These are phyloP conservation scores for Carpatolechia fugitivella DNA, from an alignment of 2,888 invertebrate genomes.

Conservation along the genomic window DNA sequence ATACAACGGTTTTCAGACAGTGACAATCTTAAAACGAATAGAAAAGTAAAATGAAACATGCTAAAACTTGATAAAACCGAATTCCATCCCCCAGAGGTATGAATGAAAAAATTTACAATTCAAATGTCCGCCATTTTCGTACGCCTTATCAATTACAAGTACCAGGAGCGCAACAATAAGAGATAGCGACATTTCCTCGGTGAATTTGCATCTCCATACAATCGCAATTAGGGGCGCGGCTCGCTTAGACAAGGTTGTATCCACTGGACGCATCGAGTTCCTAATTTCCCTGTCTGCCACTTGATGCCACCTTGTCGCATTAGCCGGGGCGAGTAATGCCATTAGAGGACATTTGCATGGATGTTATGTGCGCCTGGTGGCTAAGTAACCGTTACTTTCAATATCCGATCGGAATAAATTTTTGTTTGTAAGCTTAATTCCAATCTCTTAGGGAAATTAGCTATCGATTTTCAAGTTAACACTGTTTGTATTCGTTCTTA, in stretches of 20 bases:
- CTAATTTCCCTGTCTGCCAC: conserved; percentile 47
- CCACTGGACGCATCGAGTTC: conserved; percentile 33
- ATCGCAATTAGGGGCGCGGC: conserved; percentile 49
- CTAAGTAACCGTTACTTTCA: conserved; percentile 55
- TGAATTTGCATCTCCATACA: conserved; percentile 64
- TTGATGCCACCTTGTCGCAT: conserved; percentile 45
- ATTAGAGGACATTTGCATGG: conserved; percentile 63
- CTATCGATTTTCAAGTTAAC: conserved; percentile 4
- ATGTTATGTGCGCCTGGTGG: conserved; percentile 58
- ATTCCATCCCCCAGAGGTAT: conserved; percentile 35
- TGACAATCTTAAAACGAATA: conserved; percentile 14
- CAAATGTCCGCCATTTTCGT: conserved; percentile 46
- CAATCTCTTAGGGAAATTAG: conserved; percentile 7
- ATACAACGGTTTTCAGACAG: not conserved
- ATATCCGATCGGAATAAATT: conserved; percentile 53
- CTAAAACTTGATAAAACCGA: conserved; percentile 16
- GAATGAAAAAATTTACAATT: conserved; percentile 65
- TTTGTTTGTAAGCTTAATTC: conserved; percentile 15
- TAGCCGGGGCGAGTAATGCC: conserved; percentile 40
- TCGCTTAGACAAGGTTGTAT: conserved; percentile 53
- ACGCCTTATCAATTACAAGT: conserved; percentile 77
- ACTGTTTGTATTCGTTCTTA: not conserved
- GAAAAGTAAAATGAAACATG: conserved; percentile 18
- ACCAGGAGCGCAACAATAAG: conserved; percentile 57
- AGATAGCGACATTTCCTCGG: conserved; percentile 49